Percentiles rank a stretch among this genome's conserved stretches.
Conservation (phyloP, 1,140 invertebrate genomes). For the Drosophila lacertosa region DNA sequence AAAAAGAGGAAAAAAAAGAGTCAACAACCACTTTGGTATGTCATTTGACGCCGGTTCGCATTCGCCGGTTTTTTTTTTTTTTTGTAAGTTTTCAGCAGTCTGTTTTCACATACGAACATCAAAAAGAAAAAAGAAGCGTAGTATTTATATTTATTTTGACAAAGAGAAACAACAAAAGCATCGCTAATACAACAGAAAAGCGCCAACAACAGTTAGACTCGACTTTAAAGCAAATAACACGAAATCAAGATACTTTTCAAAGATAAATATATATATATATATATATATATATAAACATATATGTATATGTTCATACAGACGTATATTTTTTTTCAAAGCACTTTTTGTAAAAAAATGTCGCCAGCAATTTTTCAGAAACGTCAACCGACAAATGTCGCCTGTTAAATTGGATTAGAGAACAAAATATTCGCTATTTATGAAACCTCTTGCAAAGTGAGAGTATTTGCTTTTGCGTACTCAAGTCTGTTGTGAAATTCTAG, state of each 20-base stretch:
- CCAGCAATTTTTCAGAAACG: slow-evolving; percentile 20
- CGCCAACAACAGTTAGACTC: slow-evolving; percentile 57
- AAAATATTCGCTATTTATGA: slow-evolving; percentile 23
- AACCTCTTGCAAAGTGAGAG: neutral
- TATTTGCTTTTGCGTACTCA: no score
- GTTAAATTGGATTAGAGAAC: slow-evolving; percentile 58
- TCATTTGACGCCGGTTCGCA: slow-evolving; percentile 54
- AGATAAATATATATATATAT: neutral
- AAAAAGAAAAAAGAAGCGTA: slow-evolving; percentile 31
- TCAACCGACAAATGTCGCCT: slow-evolving; percentile 22
- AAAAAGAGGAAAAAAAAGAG: slow-evolving; percentile 54
- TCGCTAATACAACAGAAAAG: slow-evolving; percentile 46
- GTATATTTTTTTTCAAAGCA: no score
- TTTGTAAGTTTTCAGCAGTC: slow-evolving; percentile 24
- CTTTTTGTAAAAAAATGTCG: slow-evolving; percentile 31
- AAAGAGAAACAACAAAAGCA: slow-evolving; percentile 30
- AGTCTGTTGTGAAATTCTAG: no score
- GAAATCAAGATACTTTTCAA: slow-evolving; percentile 9
- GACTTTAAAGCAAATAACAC: slow-evolving; percentile 26
- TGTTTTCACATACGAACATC: slow-evolving; percentile 43
- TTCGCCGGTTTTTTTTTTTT: slow-evolving; percentile 47
- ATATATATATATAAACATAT: neutral
- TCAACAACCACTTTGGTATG: slow-evolving; percentile 78
- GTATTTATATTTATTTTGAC: slow-evolving; percentile 63
- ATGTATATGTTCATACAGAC: neutral